phyloP scores from a whole-genome alignment of 1,140 invertebrate species.

The Panulirus ornatus region DNA sequence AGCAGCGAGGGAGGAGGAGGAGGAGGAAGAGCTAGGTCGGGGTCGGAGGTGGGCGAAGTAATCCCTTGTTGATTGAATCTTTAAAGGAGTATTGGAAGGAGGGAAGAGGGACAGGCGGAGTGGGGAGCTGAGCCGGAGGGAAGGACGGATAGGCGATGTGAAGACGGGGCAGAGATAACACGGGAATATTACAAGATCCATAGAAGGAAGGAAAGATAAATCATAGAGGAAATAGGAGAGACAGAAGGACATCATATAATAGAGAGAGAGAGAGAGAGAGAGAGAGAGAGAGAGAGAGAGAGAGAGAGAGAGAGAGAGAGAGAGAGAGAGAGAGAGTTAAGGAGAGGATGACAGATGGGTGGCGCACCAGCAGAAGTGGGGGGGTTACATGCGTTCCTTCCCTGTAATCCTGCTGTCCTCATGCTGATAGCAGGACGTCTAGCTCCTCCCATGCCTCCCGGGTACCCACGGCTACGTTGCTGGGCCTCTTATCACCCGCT shows the following conservation, averaged over 20 bases:
- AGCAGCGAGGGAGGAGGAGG: neutral
- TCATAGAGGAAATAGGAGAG: neutral
- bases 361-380: too few species aligned
- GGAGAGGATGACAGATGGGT: too few species aligned
- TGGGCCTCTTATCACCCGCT: too few species aligned
- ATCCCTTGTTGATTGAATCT: neutral
- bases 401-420: too few species aligned
- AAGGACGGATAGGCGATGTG: too few species aligned
- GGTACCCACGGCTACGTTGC: too few species aligned
- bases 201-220: too few species aligned
- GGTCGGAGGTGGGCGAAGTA: neutral
- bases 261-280: constrained; percentile 22
- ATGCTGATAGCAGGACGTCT: too few species aligned
- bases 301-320: constrained; percentile 42
- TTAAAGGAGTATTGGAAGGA: neutral
- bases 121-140: too few species aligned
- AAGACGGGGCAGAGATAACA: neutral
- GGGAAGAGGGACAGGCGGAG: neutral
- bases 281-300: constrained; percentile 37
- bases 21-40: neutral
- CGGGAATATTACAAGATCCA: neutral
- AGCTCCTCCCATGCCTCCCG: too few species aligned
- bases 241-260: constrained; percentile 8
- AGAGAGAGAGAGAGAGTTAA: too few species aligned
- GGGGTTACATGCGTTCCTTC: too few species aligned